Percentiles rank a stretch among this genome's conserved stretches.
These are phyloP conservation scores for Portevinia maculata DNA, from an alignment of 2,888 invertebrate species.

Conservation along the genomic window DNA sequence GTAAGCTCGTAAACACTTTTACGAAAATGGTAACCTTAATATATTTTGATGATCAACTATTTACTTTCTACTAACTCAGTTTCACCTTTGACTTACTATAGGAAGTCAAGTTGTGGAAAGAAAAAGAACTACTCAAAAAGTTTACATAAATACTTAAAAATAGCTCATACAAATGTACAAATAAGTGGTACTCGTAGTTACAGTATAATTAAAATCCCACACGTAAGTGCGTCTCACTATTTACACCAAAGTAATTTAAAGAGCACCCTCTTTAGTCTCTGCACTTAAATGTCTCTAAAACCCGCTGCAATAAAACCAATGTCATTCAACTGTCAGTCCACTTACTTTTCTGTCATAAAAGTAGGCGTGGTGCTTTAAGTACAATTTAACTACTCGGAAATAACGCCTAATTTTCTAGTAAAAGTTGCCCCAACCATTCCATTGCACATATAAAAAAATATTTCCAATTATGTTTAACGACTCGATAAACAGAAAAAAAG, in stretches of 20 bases:
- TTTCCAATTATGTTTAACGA: slow-evolving; percentile 56
- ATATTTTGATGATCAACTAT: too few species aligned
- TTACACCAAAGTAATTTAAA: neutral
- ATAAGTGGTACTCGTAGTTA: too few species aligned
- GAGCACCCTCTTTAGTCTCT: neutral
- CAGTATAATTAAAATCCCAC: too few species aligned
- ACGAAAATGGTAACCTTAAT: too few species aligned
- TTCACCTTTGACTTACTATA: too few species aligned
- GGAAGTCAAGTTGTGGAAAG: too few species aligned
- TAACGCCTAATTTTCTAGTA: slow-evolving; percentile 50
- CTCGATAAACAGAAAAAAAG: slow-evolving; percentile 37
- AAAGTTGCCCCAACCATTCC: slow-evolving; percentile 21
- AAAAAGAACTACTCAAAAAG: too few species aligned
- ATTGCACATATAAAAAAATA: slow-evolving; percentile 30
- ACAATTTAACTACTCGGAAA: slow-evolving; percentile 43
- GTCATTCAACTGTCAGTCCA: neutral
- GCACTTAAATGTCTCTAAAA: slow-evolving; percentile 5
- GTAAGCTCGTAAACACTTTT: too few species aligned
- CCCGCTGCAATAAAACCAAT: neutral
- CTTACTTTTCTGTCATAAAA: slow-evolving; percentile 31
- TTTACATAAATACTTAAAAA: too few species aligned
- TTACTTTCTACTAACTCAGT: too few species aligned
- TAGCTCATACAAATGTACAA: too few species aligned
- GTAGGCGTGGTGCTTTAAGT: slow-evolving; percentile 42
- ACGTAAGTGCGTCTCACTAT: neutral